These are phyloP conservation scores for Staurois parvus DNA, from an alignment of 2,797 vertebrate genomes.

Conservation along the genomic window DNA sequence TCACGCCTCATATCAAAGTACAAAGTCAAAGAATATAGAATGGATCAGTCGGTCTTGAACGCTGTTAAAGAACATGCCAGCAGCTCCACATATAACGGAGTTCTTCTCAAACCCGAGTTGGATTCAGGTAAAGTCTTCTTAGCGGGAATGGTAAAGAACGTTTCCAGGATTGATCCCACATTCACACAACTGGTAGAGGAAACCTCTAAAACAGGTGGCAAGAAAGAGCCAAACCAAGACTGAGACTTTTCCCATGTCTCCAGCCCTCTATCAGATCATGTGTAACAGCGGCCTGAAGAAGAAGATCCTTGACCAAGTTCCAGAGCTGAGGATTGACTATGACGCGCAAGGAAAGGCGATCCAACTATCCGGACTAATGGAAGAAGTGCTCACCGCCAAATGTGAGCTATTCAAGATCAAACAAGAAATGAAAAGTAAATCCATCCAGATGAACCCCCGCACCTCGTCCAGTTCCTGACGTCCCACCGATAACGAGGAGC, in stretches of 20 bases:
- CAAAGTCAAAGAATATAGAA: conserved; percentile 61
- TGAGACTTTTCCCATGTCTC: conserved; percentile 67
- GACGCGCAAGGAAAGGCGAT: conserved; percentile 66
- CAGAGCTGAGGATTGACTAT: conserved; percentile 74
- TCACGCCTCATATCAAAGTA: conserved; percentile 73
- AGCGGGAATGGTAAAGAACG: conserved; percentile 73
- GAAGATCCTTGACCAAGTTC: conserved; percentile 63
- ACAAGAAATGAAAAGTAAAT: conserved; percentile 65
- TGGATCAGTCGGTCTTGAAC: conserved; percentile 72
- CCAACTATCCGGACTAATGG: conserved; percentile 74
- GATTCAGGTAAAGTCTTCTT: conserved; percentile 69
- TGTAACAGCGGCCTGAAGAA: conserved; percentile 70
- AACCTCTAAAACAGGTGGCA: conserved; percentile 66
- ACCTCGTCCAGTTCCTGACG: conserved; percentile 78
- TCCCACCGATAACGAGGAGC: conserved; percentile 68
- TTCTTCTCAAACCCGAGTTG: conserved; percentile 67
- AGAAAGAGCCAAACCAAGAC: conserved; percentile 72
- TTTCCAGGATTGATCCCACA: conserved; percentile 66
- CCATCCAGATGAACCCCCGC: conserved; percentile 63
- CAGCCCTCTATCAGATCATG: conserved; percentile 75
- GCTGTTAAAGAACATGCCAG: conserved; percentile 66
- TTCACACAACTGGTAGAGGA: conserved; percentile 65
- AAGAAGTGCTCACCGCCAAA: conserved; percentile 77
- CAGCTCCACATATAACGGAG: conserved; percentile 62
- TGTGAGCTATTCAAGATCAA: conserved; percentile 76